Conservation (phyloP, 1,140 invertebrate species). For the Zaprionus gabonicus region DNA sequence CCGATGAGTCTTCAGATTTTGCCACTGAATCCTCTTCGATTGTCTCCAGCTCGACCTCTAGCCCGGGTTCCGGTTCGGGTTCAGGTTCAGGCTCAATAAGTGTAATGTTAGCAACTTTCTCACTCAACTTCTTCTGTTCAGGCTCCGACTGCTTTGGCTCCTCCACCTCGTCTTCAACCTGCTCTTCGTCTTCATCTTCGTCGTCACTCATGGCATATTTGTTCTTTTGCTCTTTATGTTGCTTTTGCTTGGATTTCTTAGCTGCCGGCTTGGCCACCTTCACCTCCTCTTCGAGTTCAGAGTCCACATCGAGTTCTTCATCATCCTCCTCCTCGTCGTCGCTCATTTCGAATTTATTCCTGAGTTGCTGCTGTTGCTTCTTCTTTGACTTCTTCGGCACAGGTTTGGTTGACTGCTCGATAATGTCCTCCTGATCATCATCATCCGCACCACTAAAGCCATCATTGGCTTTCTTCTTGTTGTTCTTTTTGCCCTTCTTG, state of each 20-base stretch:
- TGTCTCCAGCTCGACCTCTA: slow-evolving; percentile 31
- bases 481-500: slow-evolving; percentile 81
- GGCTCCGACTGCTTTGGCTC: slow-evolving; percentile 21
- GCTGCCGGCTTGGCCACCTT: slow-evolving; percentile 29
- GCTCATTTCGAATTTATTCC: slow-evolving; percentile 67
- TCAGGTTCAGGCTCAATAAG: not conserved
- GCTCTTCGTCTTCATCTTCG: slow-evolving; percentile 25
- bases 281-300: slow-evolving; percentile 15
- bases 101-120: slow-evolving; percentile 9
- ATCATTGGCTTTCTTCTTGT: slow-evolving; percentile 69
- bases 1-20: slow-evolving; percentile 51
- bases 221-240: slow-evolving; percentile 63
- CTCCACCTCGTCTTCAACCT: slow-evolving; percentile 13
- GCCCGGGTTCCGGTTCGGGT: slow-evolving; percentile 33
- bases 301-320: slow-evolving; percentile 39
- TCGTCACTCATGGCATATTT: slow-evolving; percentile 56
- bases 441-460: slow-evolving; percentile 51
- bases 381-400: slow-evolving; percentile 65
- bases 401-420: slow-evolving; percentile 48
- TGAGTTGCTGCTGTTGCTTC: slow-evolving; percentile 62
- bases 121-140: slow-evolving; percentile 21
- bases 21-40: slow-evolving; percentile 4
- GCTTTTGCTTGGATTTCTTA: slow-evolving; percentile 68
- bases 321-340: slow-evolving; percentile 52
- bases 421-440: slow-evolving; percentile 40